Evolutionary conservation across 2,113 vertebrate genomes (phyloP), one percentile per base, ranked within the genome.

Genomic region (Rhombomys opimus): DNA sequence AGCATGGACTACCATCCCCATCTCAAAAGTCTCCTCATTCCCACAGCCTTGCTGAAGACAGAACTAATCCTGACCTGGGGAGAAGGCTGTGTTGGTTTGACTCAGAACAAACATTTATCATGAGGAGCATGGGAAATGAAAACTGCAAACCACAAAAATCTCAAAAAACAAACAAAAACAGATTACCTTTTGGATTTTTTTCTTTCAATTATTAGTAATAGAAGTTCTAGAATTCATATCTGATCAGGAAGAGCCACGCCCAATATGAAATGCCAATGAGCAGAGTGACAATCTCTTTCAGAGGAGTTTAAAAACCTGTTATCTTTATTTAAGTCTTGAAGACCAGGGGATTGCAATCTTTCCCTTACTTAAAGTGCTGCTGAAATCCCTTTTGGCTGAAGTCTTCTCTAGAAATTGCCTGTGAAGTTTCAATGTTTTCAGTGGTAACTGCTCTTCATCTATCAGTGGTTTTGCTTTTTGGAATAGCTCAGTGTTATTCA

Each of bases 401-500:
- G 9, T 78, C 54, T 50, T 88, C 41, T 91, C 57, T 67, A 46
- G 70, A 68, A 84, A 90, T 63, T 91, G 95, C 82, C 68, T 87
- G 52, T 90, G 52, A 25, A 32, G 81, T 93, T 93, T 94, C 57
- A 73, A 59, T 38, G 35, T 91, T 32, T 91, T 91, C 18, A 89
- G 22, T 18, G 87, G 50, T 81, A 94, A 92, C 41, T 14, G 88
- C n/a, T 75, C 10, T 92, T 94, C 77, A 87, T 87, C 50, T 67
- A 84, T 18, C 59, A 27, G n/a, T 95, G 54, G 76, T 70, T 96
- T 68, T 84, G 32, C 20, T 72, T 94, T 95, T 84, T 63, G 91
- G 95, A 98, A 93, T 9, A 86, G 61, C 20, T 81, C 93, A 90
- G 76, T 65, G 52, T 86, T 91, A 89, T 68, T 90, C 38, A 95